Percentiles rank a stretch among this genome's conserved stretches.
Conservation (phyloP, 2,888 invertebrate genomes). For the Coelopa pilipes region DNA sequence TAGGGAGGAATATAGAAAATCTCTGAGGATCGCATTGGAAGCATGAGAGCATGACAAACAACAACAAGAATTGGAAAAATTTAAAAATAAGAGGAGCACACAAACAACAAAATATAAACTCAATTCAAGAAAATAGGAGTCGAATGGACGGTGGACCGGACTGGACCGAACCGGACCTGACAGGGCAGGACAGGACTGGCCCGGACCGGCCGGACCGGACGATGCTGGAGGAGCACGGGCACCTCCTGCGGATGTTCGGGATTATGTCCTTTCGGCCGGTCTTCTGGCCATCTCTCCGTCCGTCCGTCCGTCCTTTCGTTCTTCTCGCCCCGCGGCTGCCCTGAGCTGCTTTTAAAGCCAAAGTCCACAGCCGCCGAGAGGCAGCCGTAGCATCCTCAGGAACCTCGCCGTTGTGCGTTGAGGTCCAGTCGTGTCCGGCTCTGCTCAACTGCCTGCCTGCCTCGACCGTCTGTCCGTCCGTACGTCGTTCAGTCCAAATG, state of each 20-base stretch:
- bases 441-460: not conserved
- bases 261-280: constrained; percentile 43
- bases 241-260: constrained; percentile 56
- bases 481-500: not conserved
- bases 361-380: not conserved
- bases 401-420: too few relatives aligned
- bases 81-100: too few relatives aligned
- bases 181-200: not conserved
- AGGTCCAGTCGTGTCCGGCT: too few relatives aligned
- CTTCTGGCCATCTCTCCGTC: not conserved
- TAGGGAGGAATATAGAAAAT: not conserved
- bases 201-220: too few relatives aligned
- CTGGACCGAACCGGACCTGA: not conserved
- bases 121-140: not conserved
- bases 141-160: not conserved
- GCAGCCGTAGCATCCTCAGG: not conserved
- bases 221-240: constrained; percentile 49
- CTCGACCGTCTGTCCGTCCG: not conserved
- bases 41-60: not conserved
- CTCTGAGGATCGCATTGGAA: not conserved
- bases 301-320: not conserved
- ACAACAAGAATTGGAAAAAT: not conserved
- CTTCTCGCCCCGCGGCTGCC: not conserved
- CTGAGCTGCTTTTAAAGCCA: not conserved
- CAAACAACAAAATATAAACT: not conserved